A percentile compares a stretch with the other conserved stretches of the same genome.
These are phyloP conservation scores for Andricus curvator DNA, from an alignment of 2,888 invertebrate species.

Conservation along the genomic window DNA sequence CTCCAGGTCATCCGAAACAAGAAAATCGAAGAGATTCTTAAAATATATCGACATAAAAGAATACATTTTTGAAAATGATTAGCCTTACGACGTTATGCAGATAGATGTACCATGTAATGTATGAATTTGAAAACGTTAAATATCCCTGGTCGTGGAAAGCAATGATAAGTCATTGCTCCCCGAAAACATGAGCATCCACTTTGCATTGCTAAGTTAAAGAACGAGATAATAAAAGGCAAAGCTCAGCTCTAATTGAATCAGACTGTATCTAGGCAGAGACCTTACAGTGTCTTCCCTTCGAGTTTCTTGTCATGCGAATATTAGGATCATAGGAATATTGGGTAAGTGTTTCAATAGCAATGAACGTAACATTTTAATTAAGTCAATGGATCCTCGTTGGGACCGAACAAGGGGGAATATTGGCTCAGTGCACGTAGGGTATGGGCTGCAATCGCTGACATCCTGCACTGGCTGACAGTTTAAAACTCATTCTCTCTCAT, in stretches of 20 bases:
- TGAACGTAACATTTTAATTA: conserved; percentile 39
- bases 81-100: too few relatives aligned
- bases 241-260: conserved; percentile 14
- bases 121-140: not conserved
- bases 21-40: too few relatives aligned
- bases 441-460: conserved; percentile 38
- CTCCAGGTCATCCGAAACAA: too few relatives aligned
- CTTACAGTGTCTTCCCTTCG: not conserved
- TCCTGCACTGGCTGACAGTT: conserved; percentile 39
- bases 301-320: conserved; percentile 17
- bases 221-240: conserved; percentile 28
- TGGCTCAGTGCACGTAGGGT: conserved; percentile 33
- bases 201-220: conserved; percentile 34
- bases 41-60: too few relatives aligned
- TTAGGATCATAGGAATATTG: conserved; percentile 13
- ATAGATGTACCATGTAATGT: too few relatives aligned
- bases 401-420: conserved; percentile 33
- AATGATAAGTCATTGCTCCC: conserved; percentile 16
- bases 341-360: conserved; percentile 38
- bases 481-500: conserved; percentile 34
- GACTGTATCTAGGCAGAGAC: conserved; percentile 25
- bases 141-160: not conserved
- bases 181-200: conserved; percentile 24
- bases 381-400: conserved; percentile 37
- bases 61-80: too few relatives aligned